Conservation (phyloP, 2,888 invertebrate genomes). For the Zaprionus bogoriensis region DNA sequence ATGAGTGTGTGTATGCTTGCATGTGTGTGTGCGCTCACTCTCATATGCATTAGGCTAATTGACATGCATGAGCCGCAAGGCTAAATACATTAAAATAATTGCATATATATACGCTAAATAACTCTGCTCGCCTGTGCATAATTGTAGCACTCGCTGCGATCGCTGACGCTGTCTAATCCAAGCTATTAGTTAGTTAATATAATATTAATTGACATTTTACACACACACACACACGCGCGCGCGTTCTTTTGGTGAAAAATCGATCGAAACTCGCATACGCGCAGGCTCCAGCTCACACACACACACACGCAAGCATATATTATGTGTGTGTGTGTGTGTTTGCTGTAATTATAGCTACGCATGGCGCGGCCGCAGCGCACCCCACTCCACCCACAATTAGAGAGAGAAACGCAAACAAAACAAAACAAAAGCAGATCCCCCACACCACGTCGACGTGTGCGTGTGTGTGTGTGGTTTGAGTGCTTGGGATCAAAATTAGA, state of each 20-base stretch:
- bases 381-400: slow-evolving; percentile 37
- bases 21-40: slow-evolving; percentile 7
- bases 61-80: slow-evolving; percentile 76
- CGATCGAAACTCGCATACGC: slow-evolving; percentile 56
- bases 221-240: too few species aligned
- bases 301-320: neutral
- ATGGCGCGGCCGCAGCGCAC: slow-evolving; percentile 25
- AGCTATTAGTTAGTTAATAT: slow-evolving; percentile 23
- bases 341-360: slow-evolving; percentile 32
- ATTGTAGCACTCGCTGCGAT: slow-evolving; percentile 45
- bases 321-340: neutral
- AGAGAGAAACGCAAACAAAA: slow-evolving; percentile 28
- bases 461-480: slow-evolving; percentile 19
- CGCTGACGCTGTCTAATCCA: slow-evolving; percentile 34
- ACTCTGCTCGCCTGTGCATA: slow-evolving; percentile 35
- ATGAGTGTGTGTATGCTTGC: slow-evolving; percentile 9
- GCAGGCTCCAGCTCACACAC: slow-evolving; percentile 36
- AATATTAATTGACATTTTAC: slow-evolving; percentile 31
- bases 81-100: slow-evolving; percentile 77
- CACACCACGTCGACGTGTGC: slow-evolving; percentile 29
- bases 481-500: slow-evolving; percentile 51
- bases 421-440: slow-evolving; percentile 63
- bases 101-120: slow-evolving; percentile 52
- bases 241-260: slow-evolving; percentile 48
- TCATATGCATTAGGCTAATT: slow-evolving; percentile 61